Evolutionary conservation across 2,888 invertebrate genomes (phyloP), one percentile per base, ranked within the genome.

Genomic region (Rambutsinella grinnellia): DNA sequence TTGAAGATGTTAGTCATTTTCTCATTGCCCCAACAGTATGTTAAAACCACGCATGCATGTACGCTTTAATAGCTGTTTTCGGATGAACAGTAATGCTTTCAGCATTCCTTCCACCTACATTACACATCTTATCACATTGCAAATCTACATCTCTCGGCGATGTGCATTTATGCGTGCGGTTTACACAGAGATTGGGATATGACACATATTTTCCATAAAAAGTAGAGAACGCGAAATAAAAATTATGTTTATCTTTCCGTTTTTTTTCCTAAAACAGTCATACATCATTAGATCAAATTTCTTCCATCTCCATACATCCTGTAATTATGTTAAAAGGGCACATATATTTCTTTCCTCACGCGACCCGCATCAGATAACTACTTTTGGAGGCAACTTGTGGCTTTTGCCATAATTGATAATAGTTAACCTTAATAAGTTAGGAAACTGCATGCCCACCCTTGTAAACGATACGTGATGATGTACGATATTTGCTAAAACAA

Each of bases 241-340:
- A 36, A 36, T 36, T n/a, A n/a, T n/a, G 27, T 27, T 54, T 47
- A 49, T 8, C 28, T 49, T 49, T 44, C 60, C 51, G 27, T 60
- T 5, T 47, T 56, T 62, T 57, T 44, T 53, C 19, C 46, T 26
- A 28, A 51, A 70, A 63, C 21, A 62, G 57, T 63, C 71, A 49
- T 63, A 63, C 17, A 62, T 71, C 63, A 63, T 71, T 57, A 61
- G 46, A 56, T 49, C 62, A 27, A 49, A 71, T 63, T 63, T 49
- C 71, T 26, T 63, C 44, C 46, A 62, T n/a, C 58, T 57, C 57
- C 63, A 63, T 19, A 47, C 51, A 46, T 10, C 5, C 57, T 63
- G 49, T 54, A 62, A 71, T 63, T 51, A 63, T 57, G 47, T 65
- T 51, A 57, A 63, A 57, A 62, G 61, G 54, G 46, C 36, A 56